Conservation (phyloP, 2,113 vertebrate species). For the Megaceryle maxima region DNA sequence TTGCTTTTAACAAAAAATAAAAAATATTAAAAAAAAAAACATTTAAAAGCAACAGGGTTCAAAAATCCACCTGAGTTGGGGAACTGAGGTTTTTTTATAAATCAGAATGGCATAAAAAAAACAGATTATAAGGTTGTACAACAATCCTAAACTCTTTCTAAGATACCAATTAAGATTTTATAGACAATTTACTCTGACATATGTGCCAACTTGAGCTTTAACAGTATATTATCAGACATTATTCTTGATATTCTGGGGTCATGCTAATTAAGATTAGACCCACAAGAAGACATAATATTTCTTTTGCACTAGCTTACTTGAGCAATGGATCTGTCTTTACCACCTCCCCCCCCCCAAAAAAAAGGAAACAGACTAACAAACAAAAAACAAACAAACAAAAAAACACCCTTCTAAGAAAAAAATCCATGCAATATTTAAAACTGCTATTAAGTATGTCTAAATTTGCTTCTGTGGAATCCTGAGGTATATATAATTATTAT, state of each 20-base stretch:
- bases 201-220: conserved; percentile 67
- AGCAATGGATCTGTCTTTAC: not conserved
- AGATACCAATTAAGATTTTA: conserved; percentile 44
- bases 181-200: conserved; percentile 37
- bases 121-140: not conserved
- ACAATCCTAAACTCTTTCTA: conserved; percentile 1
- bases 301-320: not conserved
- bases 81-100: not conserved
- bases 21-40: not conserved
- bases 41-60: not conserved
- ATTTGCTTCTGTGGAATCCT: not conserved
- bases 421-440: not conserved
- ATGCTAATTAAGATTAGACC: conserved; percentile 63
- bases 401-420: not conserved
- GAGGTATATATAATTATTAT: not conserved
- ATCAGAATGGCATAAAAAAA: not conserved
- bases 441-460: not conserved
- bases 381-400: not conserved
- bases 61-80: not conserved
- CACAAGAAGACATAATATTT: not conserved
- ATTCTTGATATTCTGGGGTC: conserved; percentile 58
- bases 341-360: not conserved
- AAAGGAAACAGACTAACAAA: not conserved
- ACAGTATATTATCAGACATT: conserved; percentile 63
- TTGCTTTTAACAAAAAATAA: not conserved